Evolutionary conservation across 2,888 invertebrate genomes (phyloP), one percentile per base, ranked within the genome.

Genomic region (Epinotia brunnichana): DNA sequence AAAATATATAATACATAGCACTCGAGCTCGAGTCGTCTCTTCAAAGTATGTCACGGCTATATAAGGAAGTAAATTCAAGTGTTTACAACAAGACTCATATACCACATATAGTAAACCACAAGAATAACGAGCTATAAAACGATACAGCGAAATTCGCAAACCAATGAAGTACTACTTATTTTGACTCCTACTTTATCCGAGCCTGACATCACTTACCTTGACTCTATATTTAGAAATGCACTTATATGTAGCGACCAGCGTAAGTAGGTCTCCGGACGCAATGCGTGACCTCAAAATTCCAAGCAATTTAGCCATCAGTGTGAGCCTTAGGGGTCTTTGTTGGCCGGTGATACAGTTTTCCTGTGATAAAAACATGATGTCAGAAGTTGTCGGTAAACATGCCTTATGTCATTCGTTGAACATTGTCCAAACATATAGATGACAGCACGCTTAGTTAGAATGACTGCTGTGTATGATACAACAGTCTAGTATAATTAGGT

Each of bases 141-240:
- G n/a, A 64, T 35, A 24, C 61, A 19, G 15, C 13, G 15, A 74
- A 62, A 17, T 59, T 39, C 57, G 48, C 56, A 41, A 41, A 62
- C 29, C 41, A 74, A 72, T 53, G 41, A 48, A 68, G 62, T 69
- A 74, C 69, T 74, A 66, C 73, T 70, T 74, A 75, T 69, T 70
- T 70, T 24, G 70, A 56, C 64, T 69, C 39, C 44, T 62, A 76
- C 69, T 69, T 71, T 67, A 74, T 76, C 72, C 59, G 39, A 76
- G 84, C 78, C 79, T 90, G 87, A 90, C 87, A 87, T 90, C 89
- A 90, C 75, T 79, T 79, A 80, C 84, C 83, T 84, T 80, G 82
- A 51, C 62, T 77, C 85, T 90, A 90, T 86, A 87, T 88, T 83
- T 91, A 91, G 90, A 87, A 87, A 85, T 91, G 90, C 90, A 90